phyloP scores from a whole-genome alignment of 2,797 vertebrate species.

The Pyrocephalus nanus region DNA sequence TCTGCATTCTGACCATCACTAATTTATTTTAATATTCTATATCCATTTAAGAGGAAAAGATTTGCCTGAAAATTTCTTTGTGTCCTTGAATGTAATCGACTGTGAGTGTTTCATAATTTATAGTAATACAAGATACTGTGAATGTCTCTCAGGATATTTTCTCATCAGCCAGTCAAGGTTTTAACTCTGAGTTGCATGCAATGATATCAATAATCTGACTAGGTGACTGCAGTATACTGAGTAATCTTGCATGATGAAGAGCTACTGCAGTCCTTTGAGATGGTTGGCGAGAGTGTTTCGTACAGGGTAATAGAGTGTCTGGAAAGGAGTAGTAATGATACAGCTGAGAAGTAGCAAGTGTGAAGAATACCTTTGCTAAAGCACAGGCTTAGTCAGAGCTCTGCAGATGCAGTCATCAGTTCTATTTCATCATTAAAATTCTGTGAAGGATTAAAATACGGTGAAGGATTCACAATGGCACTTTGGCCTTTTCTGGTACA shows the following conservation, averaged over 20 bases:
- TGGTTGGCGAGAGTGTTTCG: neutral
- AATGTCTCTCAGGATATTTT: slow-evolving; percentile 12
- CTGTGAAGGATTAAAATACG: neutral
- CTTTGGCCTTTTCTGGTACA: neutral
- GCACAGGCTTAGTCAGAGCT: slow-evolving; percentile 25
- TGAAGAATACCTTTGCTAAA: slow-evolving; percentile 23
- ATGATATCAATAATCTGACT: neutral
- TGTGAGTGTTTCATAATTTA: slow-evolving; percentile 43
- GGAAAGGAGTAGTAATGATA: neutral
- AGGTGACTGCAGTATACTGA: neutral
- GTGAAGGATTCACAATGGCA: neutral
- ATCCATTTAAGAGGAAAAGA: slow-evolving; percentile 3
- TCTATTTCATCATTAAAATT: slow-evolving; percentile 16
- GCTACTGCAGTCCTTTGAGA: slow-evolving; percentile 39
- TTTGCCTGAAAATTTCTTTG: neutral
- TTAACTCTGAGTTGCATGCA: neutral
- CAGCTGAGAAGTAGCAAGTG: neutral
- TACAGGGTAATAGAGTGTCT: neutral
- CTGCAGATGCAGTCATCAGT: neutral
- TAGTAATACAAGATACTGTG: neutral
- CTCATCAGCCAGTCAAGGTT: neutral
- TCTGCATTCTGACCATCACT: neutral
- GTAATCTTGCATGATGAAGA: slow-evolving; percentile 7
- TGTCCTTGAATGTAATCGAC: slow-evolving; percentile 22
- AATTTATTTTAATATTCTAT: slow-evolving; percentile 6